phyloP scores from a whole-genome alignment of 1,140 invertebrate species.

The Heliconius hermathena region DNA sequence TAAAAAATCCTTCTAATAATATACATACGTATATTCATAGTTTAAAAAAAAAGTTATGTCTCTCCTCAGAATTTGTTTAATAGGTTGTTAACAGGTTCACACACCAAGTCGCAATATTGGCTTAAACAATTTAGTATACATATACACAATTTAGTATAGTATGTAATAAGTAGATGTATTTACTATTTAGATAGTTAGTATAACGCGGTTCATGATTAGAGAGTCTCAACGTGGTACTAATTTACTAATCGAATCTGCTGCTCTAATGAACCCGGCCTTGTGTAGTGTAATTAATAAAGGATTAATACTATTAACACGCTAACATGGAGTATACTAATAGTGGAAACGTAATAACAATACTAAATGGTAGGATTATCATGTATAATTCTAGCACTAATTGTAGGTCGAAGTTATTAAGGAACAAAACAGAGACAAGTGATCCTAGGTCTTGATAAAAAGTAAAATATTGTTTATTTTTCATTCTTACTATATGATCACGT shows the following conservation, averaged over 20 bases:
- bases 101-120: too few species aligned
- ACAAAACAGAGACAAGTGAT: not conserved
- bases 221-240: conserved; percentile 23
- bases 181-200: not conserved
- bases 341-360: conserved; percentile 1
- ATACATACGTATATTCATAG: too few species aligned
- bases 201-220: conserved; percentile 29
- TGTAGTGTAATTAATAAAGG: conserved; percentile 14
- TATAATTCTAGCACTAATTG: not conserved
- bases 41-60: too few species aligned
- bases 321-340: not conserved
- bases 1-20: too few species aligned
- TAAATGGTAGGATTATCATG: not conserved
- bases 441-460: not conserved
- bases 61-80: too few species aligned
- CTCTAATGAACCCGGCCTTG: conserved; percentile 33
- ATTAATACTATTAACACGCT: conserved; percentile 20
- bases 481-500: not conserved
- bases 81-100: too few species aligned
- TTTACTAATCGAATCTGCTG: conserved; percentile 31
- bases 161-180: not conserved
- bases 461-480: not conserved
- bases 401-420: not conserved
- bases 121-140: not conserved
- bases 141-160: not conserved